Evolutionary conservation across 1,140 invertebrate species (phyloP).

Genomic region (Papilio xuthus): DNA sequence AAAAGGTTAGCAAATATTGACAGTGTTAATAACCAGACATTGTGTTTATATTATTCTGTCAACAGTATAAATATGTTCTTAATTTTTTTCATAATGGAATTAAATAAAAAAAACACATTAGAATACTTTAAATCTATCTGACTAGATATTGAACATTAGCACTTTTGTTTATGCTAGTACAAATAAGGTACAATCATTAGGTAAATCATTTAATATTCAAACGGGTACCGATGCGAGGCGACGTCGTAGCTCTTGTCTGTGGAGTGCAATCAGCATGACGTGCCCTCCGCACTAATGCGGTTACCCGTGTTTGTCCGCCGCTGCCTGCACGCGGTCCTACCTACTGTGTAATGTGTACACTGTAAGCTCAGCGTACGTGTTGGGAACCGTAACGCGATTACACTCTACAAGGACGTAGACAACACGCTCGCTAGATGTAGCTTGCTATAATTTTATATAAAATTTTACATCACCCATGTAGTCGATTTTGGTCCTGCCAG

Average conservation of each 20-base stretch:
- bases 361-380: constrained; percentile 10
- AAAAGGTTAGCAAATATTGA: no score
- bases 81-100: no score
- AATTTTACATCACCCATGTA: background rate
- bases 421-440: constrained; percentile 3
- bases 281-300: constrained; percentile 65
- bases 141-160: background rate
- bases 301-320: constrained; percentile 60
- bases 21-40: no score
- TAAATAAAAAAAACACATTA: no score
- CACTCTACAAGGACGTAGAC: background rate
- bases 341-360: constrained; percentile 18
- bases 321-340: constrained; percentile 26
- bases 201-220: constrained; percentile 20
- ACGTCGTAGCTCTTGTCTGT: constrained; percentile 24
- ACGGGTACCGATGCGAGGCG: background rate
- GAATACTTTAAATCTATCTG: no score
- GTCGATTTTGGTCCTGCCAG: no score
- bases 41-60: no score
- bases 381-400: constrained; percentile 30
- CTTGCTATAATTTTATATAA: background rate
- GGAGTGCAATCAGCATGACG: constrained; percentile 62
- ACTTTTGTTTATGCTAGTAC: background rate
- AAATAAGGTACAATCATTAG: constrained; percentile 5
- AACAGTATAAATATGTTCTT: no score